These are phyloP conservation scores for Tipula helvola DNA, from an alignment of 2,888 invertebrate species.

Conservation along the genomic window DNA sequence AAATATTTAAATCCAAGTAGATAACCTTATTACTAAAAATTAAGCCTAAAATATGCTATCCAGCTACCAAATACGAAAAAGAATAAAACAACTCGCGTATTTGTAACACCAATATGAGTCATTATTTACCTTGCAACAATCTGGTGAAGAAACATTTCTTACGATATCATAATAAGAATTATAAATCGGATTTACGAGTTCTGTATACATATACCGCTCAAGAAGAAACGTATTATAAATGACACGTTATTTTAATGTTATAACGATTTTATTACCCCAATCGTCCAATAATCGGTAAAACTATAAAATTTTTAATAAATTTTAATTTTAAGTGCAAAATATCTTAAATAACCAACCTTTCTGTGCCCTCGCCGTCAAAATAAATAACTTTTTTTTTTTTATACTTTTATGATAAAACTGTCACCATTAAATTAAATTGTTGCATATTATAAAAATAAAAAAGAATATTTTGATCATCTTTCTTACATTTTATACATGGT, in stretches of 20 bases:
- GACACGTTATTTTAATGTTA: not conserved
- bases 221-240: not conserved
- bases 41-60: too few species aligned
- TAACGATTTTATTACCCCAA: not conserved
- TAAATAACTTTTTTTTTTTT: not conserved
- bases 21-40: too few species aligned
- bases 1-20: too few species aligned
- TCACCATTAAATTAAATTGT: not conserved
- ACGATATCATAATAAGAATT: not conserved
- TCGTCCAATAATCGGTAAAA: not conserved
- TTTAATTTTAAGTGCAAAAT: not conserved
- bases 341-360: slow-evolving; percentile 4
- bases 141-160: too few species aligned
- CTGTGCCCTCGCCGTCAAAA: not conserved
- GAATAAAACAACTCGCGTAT: too few species aligned
- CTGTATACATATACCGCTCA: not conserved
- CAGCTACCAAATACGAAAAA: too few species aligned
- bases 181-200: not conserved
- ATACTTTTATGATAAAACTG: not conserved
- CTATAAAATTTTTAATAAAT: not conserved
- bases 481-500: not conserved
- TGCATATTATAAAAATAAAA: not conserved
- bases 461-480: not conserved
- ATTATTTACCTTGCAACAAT: too few species aligned
- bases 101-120: too few species aligned